Base-by-base conservation (phyloP, 92 coral and sea anemone genomes). In the Parazoanthus darwini region DNA sequence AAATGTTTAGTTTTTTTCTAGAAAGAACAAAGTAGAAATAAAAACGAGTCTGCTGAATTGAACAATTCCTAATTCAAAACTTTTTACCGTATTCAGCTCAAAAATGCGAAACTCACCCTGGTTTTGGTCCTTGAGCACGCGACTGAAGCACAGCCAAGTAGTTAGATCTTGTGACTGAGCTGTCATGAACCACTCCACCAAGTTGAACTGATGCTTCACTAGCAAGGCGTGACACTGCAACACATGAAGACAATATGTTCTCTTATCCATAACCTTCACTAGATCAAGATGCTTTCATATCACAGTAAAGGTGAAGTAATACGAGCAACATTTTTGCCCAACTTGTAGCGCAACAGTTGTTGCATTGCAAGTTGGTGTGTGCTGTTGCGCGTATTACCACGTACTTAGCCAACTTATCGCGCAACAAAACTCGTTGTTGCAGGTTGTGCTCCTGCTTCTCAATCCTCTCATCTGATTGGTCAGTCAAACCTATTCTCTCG, bases 101-200 rank as follows among this genome's bases (percentile, higher is more conserved):
- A 9, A 70, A 10, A 3, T 25, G 18, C 0, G 35, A 74, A 15
- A 33, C 85, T 38, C 73, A 94, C 98, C 95, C 91, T 93, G 92
- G 50, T 94, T 83, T 68, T 90, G 92, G 38, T 84, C 91, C 10
- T 74, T 43, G 18, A 94, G 92, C 58, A 94, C 94, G 72, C 93
- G 87, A 25, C 90, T 91, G 2, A 92, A 93, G 82, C 99, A 96
- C n/a, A 96, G 88, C 98, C 98, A 96, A 88, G 83, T 86, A 76
- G 92, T 90, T 46, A 94, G 91, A 82, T 95, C 94, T 81, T 93
- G 94, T 82, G 92, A 82, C 86, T 97, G 99, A 7, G 94, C 92
- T 72, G 91, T 90, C 92, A 92, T 89, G 85, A 97, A 97, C 99
- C 99, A 97, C 84, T 94, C 91, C 63, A 96, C 88, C 74, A 97